These are phyloP conservation scores for Apodemia zela DNA, from an alignment of 2,888 invertebrate genomes.

Conservation along the genomic window DNA sequence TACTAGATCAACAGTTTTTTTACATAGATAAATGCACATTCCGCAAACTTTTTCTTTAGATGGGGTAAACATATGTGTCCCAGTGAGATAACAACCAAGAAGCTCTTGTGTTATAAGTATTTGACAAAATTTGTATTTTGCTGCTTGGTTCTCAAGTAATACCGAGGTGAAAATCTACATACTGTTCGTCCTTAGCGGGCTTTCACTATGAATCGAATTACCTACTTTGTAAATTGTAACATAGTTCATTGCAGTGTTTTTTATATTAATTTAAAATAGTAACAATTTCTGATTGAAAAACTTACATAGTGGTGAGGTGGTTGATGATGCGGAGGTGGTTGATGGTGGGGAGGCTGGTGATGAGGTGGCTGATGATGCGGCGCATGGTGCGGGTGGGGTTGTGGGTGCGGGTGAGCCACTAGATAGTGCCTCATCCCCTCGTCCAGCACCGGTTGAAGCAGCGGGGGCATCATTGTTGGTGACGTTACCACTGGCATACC, in stretches of 20 bases:
- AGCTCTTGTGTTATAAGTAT: too few relatives aligned
- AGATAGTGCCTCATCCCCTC: constrained; percentile 95
- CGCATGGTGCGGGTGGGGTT: constrained; percentile 75
- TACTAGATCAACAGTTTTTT: too few relatives aligned
- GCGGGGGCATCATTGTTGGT: constrained; percentile 84
- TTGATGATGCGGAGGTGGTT: constrained; percentile 81
- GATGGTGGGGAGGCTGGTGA: constrained; percentile 92
- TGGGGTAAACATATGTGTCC: too few relatives aligned
- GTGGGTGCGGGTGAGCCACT: constrained; percentile 76
- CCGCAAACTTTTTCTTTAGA: too few relatives aligned
- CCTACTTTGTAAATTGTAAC: too few relatives aligned
- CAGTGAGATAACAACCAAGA: too few relatives aligned
- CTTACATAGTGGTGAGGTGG: constrained; percentile 85
- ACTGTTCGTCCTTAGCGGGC: too few relatives aligned
- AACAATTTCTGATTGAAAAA: constrained; percentile 29
- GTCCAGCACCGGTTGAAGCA: constrained; percentile 95
- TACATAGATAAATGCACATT: too few relatives aligned
- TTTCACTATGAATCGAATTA: not conserved
- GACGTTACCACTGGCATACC: constrained; percentile 94
- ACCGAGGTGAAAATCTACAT: too few relatives aligned
- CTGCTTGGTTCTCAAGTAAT: too few relatives aligned
- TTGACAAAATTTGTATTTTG: too few relatives aligned
- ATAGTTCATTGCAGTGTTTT: not conserved
- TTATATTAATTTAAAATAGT: not conserved
- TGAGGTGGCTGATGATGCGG: constrained; percentile 79